Conservation (phyloP, 1,140 invertebrate genomes). For the Conopomorpha cramerella region DNA sequence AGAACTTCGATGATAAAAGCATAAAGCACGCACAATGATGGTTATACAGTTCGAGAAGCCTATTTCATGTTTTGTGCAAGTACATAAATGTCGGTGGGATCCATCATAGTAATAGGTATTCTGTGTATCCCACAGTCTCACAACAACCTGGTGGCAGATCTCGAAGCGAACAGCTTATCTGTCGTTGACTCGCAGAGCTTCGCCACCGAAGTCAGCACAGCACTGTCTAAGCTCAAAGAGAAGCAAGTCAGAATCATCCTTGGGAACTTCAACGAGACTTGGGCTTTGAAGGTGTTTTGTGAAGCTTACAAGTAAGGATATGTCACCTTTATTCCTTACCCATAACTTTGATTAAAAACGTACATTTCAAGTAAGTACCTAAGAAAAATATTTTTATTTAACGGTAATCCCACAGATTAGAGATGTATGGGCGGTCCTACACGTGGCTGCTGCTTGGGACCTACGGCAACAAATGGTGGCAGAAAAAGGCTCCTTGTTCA, state of each 20-base stretch:
- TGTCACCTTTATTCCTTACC: constrained; percentile 3
- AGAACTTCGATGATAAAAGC: too few relatives aligned
- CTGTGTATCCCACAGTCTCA: constrained; percentile 84
- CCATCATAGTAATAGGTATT: too few relatives aligned
- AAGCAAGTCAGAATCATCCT: constrained; percentile 95
- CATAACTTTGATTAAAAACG: too few relatives aligned
- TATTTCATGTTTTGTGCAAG: too few relatives aligned
- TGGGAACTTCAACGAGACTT: constrained; percentile 94
- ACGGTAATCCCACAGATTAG: too few relatives aligned
- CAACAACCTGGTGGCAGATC: constrained; percentile 86
- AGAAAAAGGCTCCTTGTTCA: constrained; percentile 68
- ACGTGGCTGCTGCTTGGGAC: constrained; percentile 97
- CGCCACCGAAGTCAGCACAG: constrained; percentile 84
- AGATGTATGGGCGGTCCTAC: constrained; percentile 90
- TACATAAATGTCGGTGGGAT: too few relatives aligned
- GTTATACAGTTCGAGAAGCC: too few relatives aligned
- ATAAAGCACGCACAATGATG: too few relatives aligned
- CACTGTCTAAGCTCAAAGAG: constrained; percentile 84
- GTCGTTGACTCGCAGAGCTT: constrained; percentile 93
- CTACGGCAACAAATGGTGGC: constrained; percentile 82
- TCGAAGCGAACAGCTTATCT: constrained; percentile 80
- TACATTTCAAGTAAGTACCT: not conserved
- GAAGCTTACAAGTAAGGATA: constrained; percentile 76
- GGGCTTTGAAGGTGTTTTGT: constrained; percentile 93
- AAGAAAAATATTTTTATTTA: constrained; percentile 4